Percentiles rank a stretch among this genome's conserved stretches.
Conservation (phyloP, 2,113 vertebrate species). For the Vidua macroura region DNA sequence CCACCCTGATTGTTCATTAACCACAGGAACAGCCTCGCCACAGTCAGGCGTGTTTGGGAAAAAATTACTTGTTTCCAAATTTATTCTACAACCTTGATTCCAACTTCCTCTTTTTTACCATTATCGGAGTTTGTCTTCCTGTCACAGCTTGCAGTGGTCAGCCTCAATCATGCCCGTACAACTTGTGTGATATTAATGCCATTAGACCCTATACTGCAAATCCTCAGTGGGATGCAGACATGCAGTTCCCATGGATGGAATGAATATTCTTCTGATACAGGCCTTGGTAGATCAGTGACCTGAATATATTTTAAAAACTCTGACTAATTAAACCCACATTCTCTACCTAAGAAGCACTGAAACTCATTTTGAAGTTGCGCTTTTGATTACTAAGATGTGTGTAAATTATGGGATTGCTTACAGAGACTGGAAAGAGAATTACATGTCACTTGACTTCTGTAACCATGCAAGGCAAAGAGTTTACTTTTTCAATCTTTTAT, state of each 20-base stretch:
- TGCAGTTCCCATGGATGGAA: not conserved
- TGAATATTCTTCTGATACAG: not conserved
- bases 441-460: not conserved
- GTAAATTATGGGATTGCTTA: not conserved
- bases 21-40: not conserved
- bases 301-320: not conserved
- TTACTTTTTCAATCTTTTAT: not conserved
- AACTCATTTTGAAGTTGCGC: not conserved
- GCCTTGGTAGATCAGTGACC: not conserved
- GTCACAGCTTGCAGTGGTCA: not conserved
- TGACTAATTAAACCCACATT: not conserved
- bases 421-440: not conserved
- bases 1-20: slow-evolving; percentile 10
- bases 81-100: not conserved
- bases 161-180: not conserved
- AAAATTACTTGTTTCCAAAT: not conserved
- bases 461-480: not conserved
- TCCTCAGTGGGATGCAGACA: not conserved
- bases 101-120: not conserved
- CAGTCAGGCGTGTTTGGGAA: not conserved
- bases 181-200: not conserved
- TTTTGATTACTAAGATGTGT: not conserved
- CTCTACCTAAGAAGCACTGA: not conserved
- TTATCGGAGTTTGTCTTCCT: not conserved
- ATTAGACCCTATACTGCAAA: not conserved